Conservation (phyloP, 2,113 vertebrate genomes). For the Phaethon lepturus region DNA sequence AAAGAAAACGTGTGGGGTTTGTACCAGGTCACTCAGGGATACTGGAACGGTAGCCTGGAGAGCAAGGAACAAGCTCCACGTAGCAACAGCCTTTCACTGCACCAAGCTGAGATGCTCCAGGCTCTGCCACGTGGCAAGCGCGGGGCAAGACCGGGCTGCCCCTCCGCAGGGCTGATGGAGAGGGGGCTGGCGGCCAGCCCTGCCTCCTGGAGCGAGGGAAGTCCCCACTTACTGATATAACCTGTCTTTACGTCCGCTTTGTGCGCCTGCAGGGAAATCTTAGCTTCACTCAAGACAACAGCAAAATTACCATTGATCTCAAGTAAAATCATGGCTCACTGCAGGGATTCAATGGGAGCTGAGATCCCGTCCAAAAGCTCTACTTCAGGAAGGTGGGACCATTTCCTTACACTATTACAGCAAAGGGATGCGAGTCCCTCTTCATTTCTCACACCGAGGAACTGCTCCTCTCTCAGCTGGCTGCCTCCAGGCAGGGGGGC, state of each 20-base stretch:
- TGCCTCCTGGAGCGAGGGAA: background rate
- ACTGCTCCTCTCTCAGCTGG: background rate
- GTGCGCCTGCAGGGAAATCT: background rate
- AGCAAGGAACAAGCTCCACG: fast-evolving
- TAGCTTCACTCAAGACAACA: background rate
- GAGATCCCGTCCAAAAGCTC: background rate
- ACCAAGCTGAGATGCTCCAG: background rate
- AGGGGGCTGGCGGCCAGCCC: background rate
- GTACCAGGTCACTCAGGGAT: background rate
- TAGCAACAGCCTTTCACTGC: background rate
- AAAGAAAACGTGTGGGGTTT: background rate
- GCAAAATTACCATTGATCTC: background rate
- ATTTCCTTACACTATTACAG: background rate
- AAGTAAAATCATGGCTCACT: background rate
- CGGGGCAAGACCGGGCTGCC: background rate
- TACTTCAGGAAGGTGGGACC: background rate
- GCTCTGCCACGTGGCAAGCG: fast-evolving
- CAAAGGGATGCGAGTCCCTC: background rate
- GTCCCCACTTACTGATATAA: background rate
- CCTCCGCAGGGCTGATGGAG: background rate
- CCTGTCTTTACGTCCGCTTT: background rate
- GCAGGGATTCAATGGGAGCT: background rate
- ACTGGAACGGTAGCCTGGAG: background rate
- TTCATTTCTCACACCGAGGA: background rate
- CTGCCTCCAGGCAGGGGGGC: background rate